Evolutionary conservation across 1,140 invertebrate species (phyloP), one percentile per base, ranked within the genome.

Genomic region (Streblospio benedicti): DNA sequence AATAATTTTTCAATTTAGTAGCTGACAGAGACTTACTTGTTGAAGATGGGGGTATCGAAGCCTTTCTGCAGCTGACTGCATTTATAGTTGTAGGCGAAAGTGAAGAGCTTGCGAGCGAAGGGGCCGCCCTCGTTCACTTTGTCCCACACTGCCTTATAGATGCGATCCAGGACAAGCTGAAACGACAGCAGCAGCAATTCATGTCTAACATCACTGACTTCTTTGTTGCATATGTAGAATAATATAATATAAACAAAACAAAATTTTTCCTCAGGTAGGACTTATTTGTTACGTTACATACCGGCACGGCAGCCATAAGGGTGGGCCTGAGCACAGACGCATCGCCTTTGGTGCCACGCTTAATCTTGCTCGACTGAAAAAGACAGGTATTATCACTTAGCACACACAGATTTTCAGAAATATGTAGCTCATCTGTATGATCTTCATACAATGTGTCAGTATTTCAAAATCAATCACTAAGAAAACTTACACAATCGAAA

Each of bases 91-190:
- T 92, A 93, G 0, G 89, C 90, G 80, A 91, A 94, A 71, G 90
- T 85, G 80, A 97, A 96, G 27, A 78, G 33, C 1, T 86, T 85
- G 71, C 86, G 84, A 44, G 84, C 83, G 31, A 92, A 83, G 16
- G 81, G 79, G 6, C 88, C 86, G 28, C 86, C 86, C 23, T 85
- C 85, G 27, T 85, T 86, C 2, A 97, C 86, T 73, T 93, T 91
- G 65, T 95, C 91, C 72, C 89, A 89, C 58, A 97, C 92, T 53
- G 87, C 90, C 79, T 97, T 97, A 66, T 91, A 94, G 60, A 98
- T 89, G 59, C 95, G 85, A 78, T 97, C 93, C 72, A 97, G 83
- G 60, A 97, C 94, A 20, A 94, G 79, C 86, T 92, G 78, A 9
- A 82, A 81, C n/a, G n/a, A n/a, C n/a, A n/a, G n/a, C n/a, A n/a